Evolutionary conservation across 2,888 invertebrate species (phyloP).

Genomic region (Calliphora vomitoria): DNA sequence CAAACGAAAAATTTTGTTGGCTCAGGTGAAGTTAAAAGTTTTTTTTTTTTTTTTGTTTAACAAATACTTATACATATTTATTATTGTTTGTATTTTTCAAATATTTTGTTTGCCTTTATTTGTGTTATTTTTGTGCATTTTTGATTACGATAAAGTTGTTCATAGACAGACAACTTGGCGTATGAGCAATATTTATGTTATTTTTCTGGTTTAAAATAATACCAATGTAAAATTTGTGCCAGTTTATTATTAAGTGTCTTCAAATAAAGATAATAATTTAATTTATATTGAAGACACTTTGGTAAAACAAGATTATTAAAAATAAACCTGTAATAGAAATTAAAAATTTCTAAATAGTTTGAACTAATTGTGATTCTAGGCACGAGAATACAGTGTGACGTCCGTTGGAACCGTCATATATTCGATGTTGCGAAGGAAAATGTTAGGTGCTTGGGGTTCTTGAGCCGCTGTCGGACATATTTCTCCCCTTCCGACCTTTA

Average conservation of each 20-base stretch:
- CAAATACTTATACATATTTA: slow-evolving; percentile 10
- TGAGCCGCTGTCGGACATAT: too few species aligned
- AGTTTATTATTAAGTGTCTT: background rate
- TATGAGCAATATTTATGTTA: slow-evolving; percentile 57
- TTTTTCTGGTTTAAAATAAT: background rate
- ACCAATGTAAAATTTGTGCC: too few species aligned
- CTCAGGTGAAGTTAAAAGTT: slow-evolving; percentile 73
- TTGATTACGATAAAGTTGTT: slow-evolving; percentile 34
- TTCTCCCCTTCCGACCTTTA: too few species aligned
- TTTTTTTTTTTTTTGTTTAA: slow-evolving; percentile 47
- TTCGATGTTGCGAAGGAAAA: too few species aligned
- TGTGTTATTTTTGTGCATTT: slow-evolving; percentile 41
- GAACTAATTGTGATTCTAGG: too few species aligned
- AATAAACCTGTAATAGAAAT: too few species aligned
- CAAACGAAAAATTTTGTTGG: slow-evolving; percentile 54
- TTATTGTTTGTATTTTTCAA: slow-evolving; percentile 27
- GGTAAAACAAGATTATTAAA: too few species aligned
- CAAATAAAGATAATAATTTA: background rate
- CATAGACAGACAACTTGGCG: slow-evolving; percentile 50
- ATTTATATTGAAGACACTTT: background rate
- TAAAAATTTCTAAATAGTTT: too few species aligned
- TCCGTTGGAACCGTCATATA: too few species aligned
- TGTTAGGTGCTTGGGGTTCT: too few species aligned
- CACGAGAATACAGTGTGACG: too few species aligned
- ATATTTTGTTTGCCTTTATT: slow-evolving; percentile 18